phyloP scores from a whole-genome alignment of 2,888 invertebrate genomes.

The Arctia plantaginis region DNA sequence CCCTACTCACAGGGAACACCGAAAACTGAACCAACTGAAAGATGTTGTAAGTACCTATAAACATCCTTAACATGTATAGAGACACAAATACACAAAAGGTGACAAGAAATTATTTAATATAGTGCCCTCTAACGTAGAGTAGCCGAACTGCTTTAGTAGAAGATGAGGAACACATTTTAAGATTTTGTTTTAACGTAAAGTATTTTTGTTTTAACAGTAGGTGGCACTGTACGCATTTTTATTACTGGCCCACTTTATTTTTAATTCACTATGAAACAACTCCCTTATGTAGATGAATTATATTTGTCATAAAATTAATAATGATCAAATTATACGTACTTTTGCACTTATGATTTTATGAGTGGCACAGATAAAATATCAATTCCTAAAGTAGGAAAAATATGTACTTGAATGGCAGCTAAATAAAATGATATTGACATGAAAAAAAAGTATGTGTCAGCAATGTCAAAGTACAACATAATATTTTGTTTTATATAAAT shows the following conservation, averaged over 20 bases:
- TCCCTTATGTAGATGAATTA: too few species aligned
- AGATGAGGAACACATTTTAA: not conserved
- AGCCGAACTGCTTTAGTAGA: slow-evolving; percentile 51
- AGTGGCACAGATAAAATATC: not conserved
- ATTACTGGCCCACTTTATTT: too few species aligned
- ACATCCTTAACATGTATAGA: slow-evolving; percentile 25
- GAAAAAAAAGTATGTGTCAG: not conserved
- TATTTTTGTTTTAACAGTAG: not conserved
- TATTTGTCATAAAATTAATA: too few species aligned
- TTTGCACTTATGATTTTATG: too few species aligned
- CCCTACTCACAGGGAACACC: slow-evolving; percentile 77
- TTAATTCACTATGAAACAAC: too few species aligned
- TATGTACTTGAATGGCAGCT: not conserved
- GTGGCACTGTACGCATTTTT: not conserved
- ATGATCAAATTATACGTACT: too few species aligned
- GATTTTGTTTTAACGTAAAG: too few species aligned
- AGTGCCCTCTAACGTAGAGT: slow-evolving; percentile 60
- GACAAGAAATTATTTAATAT: slow-evolving; percentile 21
- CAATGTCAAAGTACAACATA: slow-evolving; percentile 4
- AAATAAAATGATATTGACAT: not conserved
- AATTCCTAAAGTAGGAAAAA: not conserved
- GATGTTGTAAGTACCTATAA: slow-evolving; percentile 58
- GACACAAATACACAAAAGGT: slow-evolving; percentile 21
- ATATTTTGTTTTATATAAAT: slow-evolving; percentile 9
- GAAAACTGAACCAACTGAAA: slow-evolving; percentile 80